These are phyloP conservation scores for Parochlus steinenii DNA, from an alignment of 2,888 invertebrate genomes.

Conservation along the genomic window DNA sequence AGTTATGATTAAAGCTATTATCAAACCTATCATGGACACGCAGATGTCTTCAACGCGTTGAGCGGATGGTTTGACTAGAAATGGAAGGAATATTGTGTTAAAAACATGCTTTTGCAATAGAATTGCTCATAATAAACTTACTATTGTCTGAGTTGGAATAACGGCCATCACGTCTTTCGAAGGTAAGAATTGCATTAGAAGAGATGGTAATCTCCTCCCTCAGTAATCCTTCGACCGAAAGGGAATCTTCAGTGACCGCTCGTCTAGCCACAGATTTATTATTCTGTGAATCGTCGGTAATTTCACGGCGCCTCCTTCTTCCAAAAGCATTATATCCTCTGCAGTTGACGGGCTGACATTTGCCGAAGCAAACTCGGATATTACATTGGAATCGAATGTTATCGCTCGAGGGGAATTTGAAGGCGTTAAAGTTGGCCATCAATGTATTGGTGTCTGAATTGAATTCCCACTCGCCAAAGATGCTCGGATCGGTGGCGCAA, in stretches of 20 bases:
- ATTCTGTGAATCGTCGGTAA: slow-evolving; percentile 22
- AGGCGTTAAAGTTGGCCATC: slow-evolving; percentile 79
- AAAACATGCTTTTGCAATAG: not conserved
- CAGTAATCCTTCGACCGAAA: slow-evolving; percentile 55
- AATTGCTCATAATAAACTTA: slow-evolving; percentile 22
- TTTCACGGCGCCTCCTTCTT: slow-evolving; percentile 50
- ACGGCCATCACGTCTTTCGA: slow-evolving; percentile 70
- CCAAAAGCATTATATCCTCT: slow-evolving; percentile 83
- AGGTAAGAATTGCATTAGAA: slow-evolving; percentile 79
- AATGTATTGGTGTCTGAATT: slow-evolving; percentile 71
- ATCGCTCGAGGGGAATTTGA: slow-evolving; percentile 89
- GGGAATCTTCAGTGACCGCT: slow-evolving; percentile 39
- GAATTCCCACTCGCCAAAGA: slow-evolving; percentile 88
- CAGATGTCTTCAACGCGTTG: slow-evolving; percentile 67
- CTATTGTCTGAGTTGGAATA: slow-evolving; percentile 65
- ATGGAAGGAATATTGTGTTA: not conserved
- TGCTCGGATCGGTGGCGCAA: slow-evolving; percentile 80
- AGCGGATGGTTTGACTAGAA: slow-evolving; percentile 29
- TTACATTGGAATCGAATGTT: slow-evolving; percentile 92
- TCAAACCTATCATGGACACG: slow-evolving; percentile 84
- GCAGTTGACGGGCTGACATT: slow-evolving; percentile 89
- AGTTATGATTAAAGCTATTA: slow-evolving; percentile 81
- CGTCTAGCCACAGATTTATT: slow-evolving; percentile 28
- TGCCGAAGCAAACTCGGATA: slow-evolving; percentile 86
- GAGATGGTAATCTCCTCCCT: slow-evolving; percentile 86